Evolutionary conservation across 2,797 vertebrate species (phyloP), one percentile per base, ranked within the genome.

Genomic region (Chelon labrosus): DNA sequence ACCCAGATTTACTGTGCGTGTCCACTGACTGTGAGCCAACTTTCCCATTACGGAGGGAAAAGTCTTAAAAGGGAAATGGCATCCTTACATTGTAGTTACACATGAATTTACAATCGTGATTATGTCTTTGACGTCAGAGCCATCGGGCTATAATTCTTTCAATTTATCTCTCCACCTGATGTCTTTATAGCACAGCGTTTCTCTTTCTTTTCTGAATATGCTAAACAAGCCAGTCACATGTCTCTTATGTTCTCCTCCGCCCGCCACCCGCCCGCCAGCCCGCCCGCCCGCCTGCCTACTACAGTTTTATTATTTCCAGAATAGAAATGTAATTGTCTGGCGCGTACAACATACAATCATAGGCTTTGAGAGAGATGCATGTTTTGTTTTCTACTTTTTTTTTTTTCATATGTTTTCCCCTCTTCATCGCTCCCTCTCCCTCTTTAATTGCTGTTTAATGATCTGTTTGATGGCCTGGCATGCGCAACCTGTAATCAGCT

Each of bases 391-490:
- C 57, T 69, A 14, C 81, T n/a, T n/a, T 31, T 31, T 31, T 31
- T 31, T 71, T 80, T 83, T 81, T 85, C 69, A 82, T 84, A 70
- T 8, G 61, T 77, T 85, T 77, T 85, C 68, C 63, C 62, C 57
- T 73, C 69, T 46, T 77, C 68, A 75, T 77, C 56, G 31, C 79
- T 83, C 51, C 70, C 66, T 75, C 44, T 78, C 59, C 63, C 60
- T 88, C 80, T 85, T 87, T 85, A 86, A 88, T 77, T 89, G 83
- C 80, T 35, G 73, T 89, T 87, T 85, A 91, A 91, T 78, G 80
- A 82, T 66, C 80, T 85, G 87, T 84, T 80, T 76, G 81, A 86
- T 79, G 85, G 72, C 53, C 62, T 90, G 88, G 79, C 78, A 65
- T 6, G 4, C 61, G 14, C 42, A 88, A 79, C 84, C 79, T 80